Conservation (phyloP, 1,140 invertebrate genomes). For the Neodiprion pinetum region DNA sequence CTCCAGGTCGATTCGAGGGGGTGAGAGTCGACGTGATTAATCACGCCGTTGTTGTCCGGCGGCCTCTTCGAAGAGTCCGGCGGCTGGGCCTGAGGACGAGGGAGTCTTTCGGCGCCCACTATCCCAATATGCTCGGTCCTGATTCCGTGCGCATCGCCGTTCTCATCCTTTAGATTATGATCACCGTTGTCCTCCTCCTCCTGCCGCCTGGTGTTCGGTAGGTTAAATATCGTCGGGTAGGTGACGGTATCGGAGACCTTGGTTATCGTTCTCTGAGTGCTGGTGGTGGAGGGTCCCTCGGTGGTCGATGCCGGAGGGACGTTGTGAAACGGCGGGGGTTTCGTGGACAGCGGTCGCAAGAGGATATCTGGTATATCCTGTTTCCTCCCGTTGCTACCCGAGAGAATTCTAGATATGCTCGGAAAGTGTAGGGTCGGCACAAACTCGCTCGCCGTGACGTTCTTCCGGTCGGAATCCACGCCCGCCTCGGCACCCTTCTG, state of each 20-base stretch:
- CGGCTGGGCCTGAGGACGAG: conserved; percentile 52
- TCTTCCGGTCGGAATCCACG: conserved; percentile 41
- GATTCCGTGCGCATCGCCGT: conserved; percentile 43
- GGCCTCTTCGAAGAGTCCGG: conserved; percentile 45
- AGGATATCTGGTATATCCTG: conserved; percentile 79
- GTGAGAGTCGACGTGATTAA: conserved; percentile 43
- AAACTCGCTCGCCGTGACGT: conserved; percentile 64
- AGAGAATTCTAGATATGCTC: conserved; percentile 80
- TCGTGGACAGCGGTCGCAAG: conserved; percentile 72
- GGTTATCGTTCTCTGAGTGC: conserved; percentile 31
- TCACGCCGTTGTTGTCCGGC: conserved; percentile 31
- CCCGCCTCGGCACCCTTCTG: conserved; percentile 42
- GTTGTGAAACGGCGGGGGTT: conserved; percentile 50
- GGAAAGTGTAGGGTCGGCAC: conserved; percentile 70
- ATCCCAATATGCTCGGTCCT: conserved; percentile 53
- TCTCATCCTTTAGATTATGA: conserved; percentile 41
- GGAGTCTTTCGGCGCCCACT: conserved; percentile 45
- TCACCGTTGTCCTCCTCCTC: conserved; percentile 35
- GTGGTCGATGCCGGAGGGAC: conserved; percentile 38
- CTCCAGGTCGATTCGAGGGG: conserved; percentile 68
- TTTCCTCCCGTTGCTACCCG: conserved; percentile 80
- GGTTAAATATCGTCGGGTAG: conserved; percentile 53
- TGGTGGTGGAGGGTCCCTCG: conserved; percentile 38
- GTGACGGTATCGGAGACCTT: conserved; percentile 37
- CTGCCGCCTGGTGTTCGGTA: conserved; percentile 51